A percentile compares a stretch with the other conserved stretches of the same genome.
These are phyloP conservation scores for Eulemur rufifrons DNA, from an alignment of 2,113 vertebrate species.

Conservation along the genomic window DNA sequence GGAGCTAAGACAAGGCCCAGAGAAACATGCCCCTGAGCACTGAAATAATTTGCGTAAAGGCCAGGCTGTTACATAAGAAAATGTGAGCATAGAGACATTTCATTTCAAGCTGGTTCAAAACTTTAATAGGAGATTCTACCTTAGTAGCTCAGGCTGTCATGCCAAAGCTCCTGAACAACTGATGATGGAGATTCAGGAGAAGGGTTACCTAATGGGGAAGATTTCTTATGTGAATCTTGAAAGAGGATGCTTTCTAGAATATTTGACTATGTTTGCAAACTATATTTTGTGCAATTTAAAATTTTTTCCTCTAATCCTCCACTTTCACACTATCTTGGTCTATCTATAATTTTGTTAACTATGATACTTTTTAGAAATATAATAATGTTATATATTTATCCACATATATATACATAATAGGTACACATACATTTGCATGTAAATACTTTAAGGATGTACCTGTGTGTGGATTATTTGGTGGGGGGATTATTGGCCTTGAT, in stretches of 20 bases:
- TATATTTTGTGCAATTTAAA: not conserved
- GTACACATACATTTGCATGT: not conserved
- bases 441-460: not conserved
- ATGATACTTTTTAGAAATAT: not conserved
- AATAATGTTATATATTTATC: not conserved
- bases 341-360: not conserved
- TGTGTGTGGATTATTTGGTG: not conserved
- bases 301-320: not conserved
- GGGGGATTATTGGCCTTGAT: not conserved
- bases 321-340: not conserved
- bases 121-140: not conserved
- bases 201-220: not conserved
- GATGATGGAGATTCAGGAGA: not conserved
- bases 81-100: conserved; percentile 9
- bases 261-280: not conserved
- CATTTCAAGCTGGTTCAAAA: conserved; percentile 26
- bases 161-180: not conserved
- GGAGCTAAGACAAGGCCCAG: not conserved
- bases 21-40: not conserved
- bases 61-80: not conserved
- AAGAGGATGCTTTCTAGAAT: conserved; percentile 13
- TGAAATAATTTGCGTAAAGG: conserved; percentile 22
- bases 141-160: not conserved
- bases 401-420: not conserved
- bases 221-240: not conserved